Conservation (phyloP, 1,140 invertebrate genomes). For the Diprion similis region DNA sequence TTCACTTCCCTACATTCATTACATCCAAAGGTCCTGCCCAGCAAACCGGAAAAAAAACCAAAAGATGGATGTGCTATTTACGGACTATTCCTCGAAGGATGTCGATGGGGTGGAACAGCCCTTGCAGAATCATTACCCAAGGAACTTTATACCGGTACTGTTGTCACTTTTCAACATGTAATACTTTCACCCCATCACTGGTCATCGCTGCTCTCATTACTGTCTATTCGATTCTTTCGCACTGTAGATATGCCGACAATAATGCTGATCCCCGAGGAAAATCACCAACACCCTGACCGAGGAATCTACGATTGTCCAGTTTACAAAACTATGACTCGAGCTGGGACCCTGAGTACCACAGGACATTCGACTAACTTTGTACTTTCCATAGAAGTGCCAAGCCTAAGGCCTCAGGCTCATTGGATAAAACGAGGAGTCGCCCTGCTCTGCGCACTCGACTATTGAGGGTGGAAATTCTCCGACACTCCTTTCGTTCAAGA, state of each 20-base stretch:
- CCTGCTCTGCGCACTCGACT: slow-evolving; percentile 77
- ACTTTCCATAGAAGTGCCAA: slow-evolving; percentile 72
- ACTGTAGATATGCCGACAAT: slow-evolving; percentile 69
- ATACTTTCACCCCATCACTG: too few species aligned
- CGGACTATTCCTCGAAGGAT: slow-evolving; percentile 78
- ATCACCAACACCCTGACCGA: slow-evolving; percentile 51
- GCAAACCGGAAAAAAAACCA: slow-evolving; percentile 59
- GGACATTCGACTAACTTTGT: slow-evolving; percentile 85
- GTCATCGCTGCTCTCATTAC: not conserved
- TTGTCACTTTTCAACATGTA: not conserved
- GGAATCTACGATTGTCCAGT: slow-evolving; percentile 74
- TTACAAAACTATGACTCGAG: slow-evolving; percentile 76
- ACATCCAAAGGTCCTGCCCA: slow-evolving; percentile 56
- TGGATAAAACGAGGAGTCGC: slow-evolving; percentile 84
- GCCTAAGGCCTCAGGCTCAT: slow-evolving; percentile 67
- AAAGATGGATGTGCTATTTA: slow-evolving; percentile 75
- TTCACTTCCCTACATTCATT: not conserved
- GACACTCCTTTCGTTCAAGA: not conserved
- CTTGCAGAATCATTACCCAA: slow-evolving; percentile 70
- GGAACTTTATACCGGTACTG: slow-evolving; percentile 68
- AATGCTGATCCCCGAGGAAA: slow-evolving; percentile 67
- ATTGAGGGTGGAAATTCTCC: slow-evolving; percentile 55
- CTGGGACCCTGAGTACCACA: slow-evolving; percentile 77
- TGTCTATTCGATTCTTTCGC: too few species aligned
- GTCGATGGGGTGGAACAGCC: slow-evolving; percentile 67